A percentile compares a stretch with the other conserved stretches of the same genome.
phyloP scores from a whole-genome alignment of 2,113 vertebrate genomes.

The Paradoxurus hermaphroditus region DNA sequence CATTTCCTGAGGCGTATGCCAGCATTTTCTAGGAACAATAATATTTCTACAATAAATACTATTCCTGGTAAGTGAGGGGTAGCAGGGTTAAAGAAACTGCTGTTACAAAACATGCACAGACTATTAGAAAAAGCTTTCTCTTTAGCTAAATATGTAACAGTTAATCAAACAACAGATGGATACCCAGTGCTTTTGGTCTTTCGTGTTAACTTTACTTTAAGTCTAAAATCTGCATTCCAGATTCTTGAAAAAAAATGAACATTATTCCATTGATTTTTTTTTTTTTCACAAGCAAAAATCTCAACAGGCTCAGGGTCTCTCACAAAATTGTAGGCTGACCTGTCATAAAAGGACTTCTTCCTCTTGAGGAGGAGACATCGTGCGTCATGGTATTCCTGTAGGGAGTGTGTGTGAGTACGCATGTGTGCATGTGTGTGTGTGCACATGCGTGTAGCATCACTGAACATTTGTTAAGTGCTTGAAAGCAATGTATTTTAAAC shows the following conservation, averaged over 20 bases:
- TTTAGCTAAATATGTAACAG: not conserved
- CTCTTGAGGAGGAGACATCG: not conserved
- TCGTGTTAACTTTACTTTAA: not conserved
- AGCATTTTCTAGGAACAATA: not conserved
- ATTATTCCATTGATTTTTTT: not conserved
- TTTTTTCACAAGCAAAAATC: not conserved
- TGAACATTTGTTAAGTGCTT: not conserved
- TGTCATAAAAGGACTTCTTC: conserved; percentile 32
- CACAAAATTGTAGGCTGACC: not conserved
- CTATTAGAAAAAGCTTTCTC: not conserved
- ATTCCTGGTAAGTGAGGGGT: not conserved
- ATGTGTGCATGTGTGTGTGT: not conserved
- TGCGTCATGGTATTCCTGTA: not conserved
- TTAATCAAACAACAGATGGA: not conserved
- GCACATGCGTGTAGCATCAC: not conserved
- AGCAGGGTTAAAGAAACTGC: not conserved
- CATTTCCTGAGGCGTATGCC: not conserved
- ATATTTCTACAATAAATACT: not conserved
- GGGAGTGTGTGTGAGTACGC: not conserved
- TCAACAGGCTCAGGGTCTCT: not conserved
- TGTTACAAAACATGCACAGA: not conserved
- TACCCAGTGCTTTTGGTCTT: not conserved
- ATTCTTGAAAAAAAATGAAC: not conserved
- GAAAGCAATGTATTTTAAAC: conserved; percentile 28
- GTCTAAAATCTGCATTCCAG: conserved; percentile 22